A percentile compares a stretch with the other conserved stretches of the same genome.
Conservation (phyloP, 2,797 vertebrate species). For the Varecia variegata region DNA sequence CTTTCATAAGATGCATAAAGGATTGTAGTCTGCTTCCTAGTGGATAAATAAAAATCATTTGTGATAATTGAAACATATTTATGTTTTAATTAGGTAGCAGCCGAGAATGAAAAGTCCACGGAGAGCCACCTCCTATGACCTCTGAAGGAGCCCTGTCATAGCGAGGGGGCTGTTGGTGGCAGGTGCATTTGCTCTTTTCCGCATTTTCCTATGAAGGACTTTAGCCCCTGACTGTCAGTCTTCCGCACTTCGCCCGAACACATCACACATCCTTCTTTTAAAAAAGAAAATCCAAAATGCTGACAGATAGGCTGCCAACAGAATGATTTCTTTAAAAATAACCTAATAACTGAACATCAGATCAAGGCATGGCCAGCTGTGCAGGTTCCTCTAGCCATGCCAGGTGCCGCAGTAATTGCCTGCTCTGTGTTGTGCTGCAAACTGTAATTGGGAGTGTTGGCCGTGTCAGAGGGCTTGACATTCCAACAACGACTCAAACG, state of each 20-base stretch:
- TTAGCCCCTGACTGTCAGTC: neutral
- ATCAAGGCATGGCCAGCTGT: slow-evolving; percentile 75
- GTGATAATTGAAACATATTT: slow-evolving; percentile 40
- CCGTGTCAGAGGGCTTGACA: slow-evolving; percentile 60
- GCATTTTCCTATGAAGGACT: neutral
- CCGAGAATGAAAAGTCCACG: slow-evolving; percentile 14
- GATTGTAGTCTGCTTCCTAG: neutral
- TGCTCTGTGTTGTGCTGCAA: slow-evolving; percentile 56
- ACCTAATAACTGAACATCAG: slow-evolving; percentile 71
- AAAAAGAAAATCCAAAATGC: neutral
- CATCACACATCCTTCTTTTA: neutral
- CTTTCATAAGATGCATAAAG: neutral
- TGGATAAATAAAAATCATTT: slow-evolving; percentile 34
- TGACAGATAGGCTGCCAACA: slow-evolving; percentile 69
- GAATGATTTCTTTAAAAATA: slow-evolving; percentile 79
- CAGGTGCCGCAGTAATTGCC: slow-evolving; percentile 72
- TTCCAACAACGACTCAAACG: neutral
- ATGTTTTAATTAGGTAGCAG: slow-evolving; percentile 62
- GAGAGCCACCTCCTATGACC: neutral
- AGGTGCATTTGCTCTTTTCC: accelerated
- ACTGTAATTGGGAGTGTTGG: slow-evolving; percentile 73
- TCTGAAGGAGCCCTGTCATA: neutral
- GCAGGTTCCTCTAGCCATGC: neutral
- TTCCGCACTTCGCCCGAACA: neutral
- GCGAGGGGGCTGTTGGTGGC: accelerated